A percentile compares a stretch with the other conserved stretches of the same genome.
Conservation (phyloP, 2,797 vertebrate species). For the Enteromius paludinosus region DNA sequence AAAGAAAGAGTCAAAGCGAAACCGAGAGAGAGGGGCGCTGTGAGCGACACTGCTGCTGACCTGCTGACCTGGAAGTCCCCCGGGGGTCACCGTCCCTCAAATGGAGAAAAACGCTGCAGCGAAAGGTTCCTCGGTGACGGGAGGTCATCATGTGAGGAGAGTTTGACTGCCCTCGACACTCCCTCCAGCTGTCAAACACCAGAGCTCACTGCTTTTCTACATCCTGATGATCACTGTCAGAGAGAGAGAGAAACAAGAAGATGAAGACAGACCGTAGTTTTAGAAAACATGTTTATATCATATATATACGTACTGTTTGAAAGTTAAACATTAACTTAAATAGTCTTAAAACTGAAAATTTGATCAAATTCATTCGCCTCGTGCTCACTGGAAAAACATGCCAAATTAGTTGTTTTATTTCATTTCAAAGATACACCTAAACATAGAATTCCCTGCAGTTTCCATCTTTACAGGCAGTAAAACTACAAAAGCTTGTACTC, state of each 20-base stretch:
- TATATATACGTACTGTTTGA: too few species aligned
- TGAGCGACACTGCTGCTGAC: constrained; percentile 32
- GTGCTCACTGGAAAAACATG: background rate
- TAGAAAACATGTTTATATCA: background rate
- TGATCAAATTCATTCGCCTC: background rate
- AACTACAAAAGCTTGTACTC: background rate
- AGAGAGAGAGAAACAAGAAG: background rate
- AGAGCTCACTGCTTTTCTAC: background rate
- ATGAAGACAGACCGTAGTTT: background rate
- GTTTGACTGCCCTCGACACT: constrained; percentile 8
- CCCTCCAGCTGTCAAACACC: constrained; percentile 35
- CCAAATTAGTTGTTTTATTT: background rate
- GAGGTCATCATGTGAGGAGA: constrained; percentile 32
- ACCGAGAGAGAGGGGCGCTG: background rate
- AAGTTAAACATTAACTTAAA: background rate
- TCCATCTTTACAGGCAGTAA: background rate
- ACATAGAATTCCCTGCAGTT: background rate
- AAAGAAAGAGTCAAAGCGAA: constrained; percentile 17
- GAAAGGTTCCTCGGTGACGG: constrained; percentile 13
- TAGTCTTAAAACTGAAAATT: background rate
- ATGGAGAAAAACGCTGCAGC: background rate
- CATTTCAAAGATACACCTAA: background rate
- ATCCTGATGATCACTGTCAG: background rate
- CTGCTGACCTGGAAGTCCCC: constrained; percentile 3
- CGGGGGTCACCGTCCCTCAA: constrained; percentile 35